A percentile compares a stretch with the other conserved stretches of the same genome.
Conservation (phyloP, 2,113 vertebrate genomes). For the Uria aalge region DNA sequence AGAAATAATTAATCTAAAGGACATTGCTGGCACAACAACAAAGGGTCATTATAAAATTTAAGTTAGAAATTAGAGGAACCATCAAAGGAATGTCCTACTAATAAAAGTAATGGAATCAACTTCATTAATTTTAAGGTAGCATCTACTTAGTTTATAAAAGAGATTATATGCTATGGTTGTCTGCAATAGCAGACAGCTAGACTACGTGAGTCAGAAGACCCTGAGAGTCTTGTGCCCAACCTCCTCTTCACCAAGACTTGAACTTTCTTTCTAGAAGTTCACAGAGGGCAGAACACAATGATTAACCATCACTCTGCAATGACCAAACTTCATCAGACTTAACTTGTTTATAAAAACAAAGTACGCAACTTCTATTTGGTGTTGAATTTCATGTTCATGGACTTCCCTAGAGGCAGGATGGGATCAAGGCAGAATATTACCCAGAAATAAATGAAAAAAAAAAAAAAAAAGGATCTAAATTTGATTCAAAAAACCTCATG, state of each 20-base stretch:
- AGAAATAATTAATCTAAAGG: background rate
- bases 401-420: background rate
- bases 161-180: background rate
- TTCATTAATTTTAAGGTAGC: background rate
- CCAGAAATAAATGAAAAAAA: background rate
- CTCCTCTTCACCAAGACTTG: background rate
- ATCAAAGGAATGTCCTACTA: background rate
- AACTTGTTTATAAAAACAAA: background rate
- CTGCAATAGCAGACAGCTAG: background rate
- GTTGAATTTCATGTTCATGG: background rate
- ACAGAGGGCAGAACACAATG: background rate
- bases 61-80: background rate
- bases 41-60: background rate
- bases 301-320: background rate
- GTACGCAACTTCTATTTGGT: fast-evolving
- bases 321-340: background rate
- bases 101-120: background rate
- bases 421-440: background rate
- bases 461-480: background rate
- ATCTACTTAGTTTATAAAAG: background rate
- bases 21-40: background rate
- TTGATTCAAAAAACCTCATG: background rate
- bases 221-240: background rate
- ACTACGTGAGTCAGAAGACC: background rate
- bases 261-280: background rate